Conservation (phyloP, 2,888 invertebrate species). For the Scaptomyza cyrtandrae region DNA sequence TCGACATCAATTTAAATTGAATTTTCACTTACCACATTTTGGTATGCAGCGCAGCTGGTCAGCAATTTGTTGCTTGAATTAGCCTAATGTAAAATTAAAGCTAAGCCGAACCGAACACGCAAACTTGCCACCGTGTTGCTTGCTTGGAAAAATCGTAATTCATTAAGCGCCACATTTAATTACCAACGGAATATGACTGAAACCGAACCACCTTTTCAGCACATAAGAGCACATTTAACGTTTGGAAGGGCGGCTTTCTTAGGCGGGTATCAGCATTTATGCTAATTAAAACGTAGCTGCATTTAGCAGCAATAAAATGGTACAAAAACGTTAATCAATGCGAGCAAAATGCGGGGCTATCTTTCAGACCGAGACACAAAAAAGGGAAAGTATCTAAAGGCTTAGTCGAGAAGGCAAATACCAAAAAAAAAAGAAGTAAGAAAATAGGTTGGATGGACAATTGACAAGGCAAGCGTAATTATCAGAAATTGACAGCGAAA, state of each 20-base stretch:
- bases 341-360: constrained; percentile 67
- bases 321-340: constrained; percentile 59
- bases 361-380: constrained; percentile 33
- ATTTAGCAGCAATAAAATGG: constrained; percentile 17
- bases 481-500: constrained; percentile 62
- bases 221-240: constrained; percentile 41
- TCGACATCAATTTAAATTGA: constrained; percentile 82
- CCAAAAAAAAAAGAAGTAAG: constrained; percentile 8
- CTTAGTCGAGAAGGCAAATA: constrained; percentile 22
- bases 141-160: constrained; percentile 60
- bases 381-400: constrained; percentile 25
- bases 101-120: neutral
- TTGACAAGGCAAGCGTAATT: constrained; percentile 67
- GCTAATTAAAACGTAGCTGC: constrained; percentile 67
- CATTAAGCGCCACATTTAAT: constrained; percentile 72
- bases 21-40: constrained; percentile 78
- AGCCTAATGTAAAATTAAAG: constrained; percentile 79
- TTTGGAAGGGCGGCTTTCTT: constrained; percentile 3
- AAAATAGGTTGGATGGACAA: constrained; percentile 23
- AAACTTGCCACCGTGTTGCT: constrained; percentile 30
- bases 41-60: constrained; percentile 67
- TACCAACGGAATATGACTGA: constrained; percentile 52
- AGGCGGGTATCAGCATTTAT: constrained; percentile 67
- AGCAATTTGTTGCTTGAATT: constrained; percentile 81
- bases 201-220: constrained; percentile 10